These are phyloP conservation scores for Ormyrus rosae DNA, from an alignment of 2,888 invertebrate species.

Conservation along the genomic window DNA sequence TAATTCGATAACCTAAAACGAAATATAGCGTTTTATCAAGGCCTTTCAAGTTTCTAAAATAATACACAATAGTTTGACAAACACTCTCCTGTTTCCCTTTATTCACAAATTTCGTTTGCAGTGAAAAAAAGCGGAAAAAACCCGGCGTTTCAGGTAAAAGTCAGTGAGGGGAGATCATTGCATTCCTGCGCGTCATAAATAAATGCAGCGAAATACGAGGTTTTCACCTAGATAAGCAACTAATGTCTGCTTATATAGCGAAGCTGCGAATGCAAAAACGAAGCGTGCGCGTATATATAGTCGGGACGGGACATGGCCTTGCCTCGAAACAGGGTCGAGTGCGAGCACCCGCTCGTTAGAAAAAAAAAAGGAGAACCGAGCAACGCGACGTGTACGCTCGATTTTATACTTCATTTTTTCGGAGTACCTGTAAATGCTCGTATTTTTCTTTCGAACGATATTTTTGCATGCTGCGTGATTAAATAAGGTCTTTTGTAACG, in stretches of 20 bases:
- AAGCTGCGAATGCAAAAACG: slow-evolving; percentile 39
- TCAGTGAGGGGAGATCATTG: no score
- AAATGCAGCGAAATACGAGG: neutral
- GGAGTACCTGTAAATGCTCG: slow-evolving; percentile 16
- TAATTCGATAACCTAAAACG: no score
- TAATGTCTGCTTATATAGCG: neutral
- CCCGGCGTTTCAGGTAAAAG: no score
- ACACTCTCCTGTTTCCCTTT: no score
- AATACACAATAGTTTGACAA: no score
- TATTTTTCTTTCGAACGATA: slow-evolving; percentile 26
- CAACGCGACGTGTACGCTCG: slow-evolving; percentile 23
- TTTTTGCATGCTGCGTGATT: neutral
- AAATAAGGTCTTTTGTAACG: slow-evolving; percentile 16
- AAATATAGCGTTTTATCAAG: no score
- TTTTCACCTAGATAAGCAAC: slow-evolving; percentile 12
- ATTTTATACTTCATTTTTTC: slow-evolving; percentile 34
- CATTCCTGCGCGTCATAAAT: neutral
- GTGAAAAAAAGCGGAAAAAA: no score
- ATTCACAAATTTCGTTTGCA: no score
- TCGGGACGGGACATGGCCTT: slow-evolving; percentile 30
- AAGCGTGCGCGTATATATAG: slow-evolving; percentile 3
- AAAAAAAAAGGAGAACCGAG: slow-evolving; percentile 19
- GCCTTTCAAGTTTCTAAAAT: no score
- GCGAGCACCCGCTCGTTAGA: slow-evolving; percentile 30
- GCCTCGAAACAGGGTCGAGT: slow-evolving; percentile 45